Evolutionary conservation across 2,888 invertebrate species (phyloP).

Genomic region (Glyphotaelius pellucidus): DNA sequence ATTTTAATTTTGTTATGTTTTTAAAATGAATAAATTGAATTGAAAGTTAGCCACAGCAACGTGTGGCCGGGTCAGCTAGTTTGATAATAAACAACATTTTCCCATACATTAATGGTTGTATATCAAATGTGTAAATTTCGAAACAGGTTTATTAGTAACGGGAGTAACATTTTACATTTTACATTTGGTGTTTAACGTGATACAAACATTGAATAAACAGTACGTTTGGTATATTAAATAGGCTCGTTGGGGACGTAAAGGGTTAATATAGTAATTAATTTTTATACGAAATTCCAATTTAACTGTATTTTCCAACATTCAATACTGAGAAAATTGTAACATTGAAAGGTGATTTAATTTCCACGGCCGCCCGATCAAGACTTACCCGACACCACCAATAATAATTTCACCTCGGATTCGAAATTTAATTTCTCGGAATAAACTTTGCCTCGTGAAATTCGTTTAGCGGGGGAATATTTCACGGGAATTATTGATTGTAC

Average conservation of each 20-base stretch:
- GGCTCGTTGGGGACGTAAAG: neutral
- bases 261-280: neutral
- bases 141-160: too few relatives aligned
- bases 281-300: neutral
- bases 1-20: too few relatives aligned
- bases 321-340: neutral
- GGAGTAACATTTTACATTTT: too few relatives aligned
- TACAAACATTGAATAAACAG: neutral
- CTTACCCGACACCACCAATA: neutral
- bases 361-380: neutral
- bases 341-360: neutral
- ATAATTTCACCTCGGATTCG: slow-evolving; percentile 30
- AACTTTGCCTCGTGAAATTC: slow-evolving; percentile 13
- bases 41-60: too few relatives aligned
- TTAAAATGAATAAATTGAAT: too few relatives aligned
- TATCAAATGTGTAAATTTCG: too few relatives aligned
- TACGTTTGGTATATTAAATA: neutral
- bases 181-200: too few relatives aligned
- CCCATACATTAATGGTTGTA: too few relatives aligned
- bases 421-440: slow-evolving; percentile 39
- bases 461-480: slow-evolving; percentile 21
- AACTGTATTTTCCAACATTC: neutral
- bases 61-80: too few relatives aligned
- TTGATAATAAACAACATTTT: too few relatives aligned
- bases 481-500: neutral